Conservation (phyloP, 2,888 invertebrate genomes). For the Cremastinae sp. region DNA sequence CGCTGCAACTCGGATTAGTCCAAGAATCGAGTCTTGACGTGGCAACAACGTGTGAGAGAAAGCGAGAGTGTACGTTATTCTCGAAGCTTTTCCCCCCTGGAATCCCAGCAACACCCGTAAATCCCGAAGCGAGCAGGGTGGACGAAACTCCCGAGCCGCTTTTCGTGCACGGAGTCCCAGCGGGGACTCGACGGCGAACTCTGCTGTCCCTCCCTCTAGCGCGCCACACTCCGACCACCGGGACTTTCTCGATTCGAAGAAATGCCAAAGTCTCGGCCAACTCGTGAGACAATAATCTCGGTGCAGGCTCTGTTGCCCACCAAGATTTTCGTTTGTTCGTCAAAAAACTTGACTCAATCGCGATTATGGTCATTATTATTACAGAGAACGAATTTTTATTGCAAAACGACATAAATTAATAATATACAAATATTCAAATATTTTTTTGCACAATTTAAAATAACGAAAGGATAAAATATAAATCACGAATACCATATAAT, state of each 20-base stretch:
- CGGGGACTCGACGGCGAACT: conserved; percentile 26
- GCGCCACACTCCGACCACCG: neutral
- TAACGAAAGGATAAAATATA: too few relatives aligned
- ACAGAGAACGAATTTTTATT: too few relatives aligned
- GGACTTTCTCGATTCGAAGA: conserved; percentile 39
- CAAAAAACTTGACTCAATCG: neutral
- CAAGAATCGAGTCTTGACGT: too few relatives aligned
- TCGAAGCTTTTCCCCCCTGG: neutral
- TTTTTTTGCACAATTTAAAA: too few relatives aligned
- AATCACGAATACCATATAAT: too few relatives aligned
- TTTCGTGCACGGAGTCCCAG: conserved; percentile 31
- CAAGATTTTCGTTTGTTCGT: conserved; percentile 26
- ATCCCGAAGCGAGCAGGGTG: conserved; percentile 34
- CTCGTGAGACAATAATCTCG: conserved; percentile 46
- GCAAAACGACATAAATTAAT: too few relatives aligned
- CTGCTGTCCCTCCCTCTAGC: conserved; percentile 5
- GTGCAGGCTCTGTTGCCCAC: conserved; percentile 16
- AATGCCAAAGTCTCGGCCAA: conserved; percentile 49
- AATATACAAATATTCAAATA: too few relatives aligned
- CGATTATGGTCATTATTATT: too few relatives aligned
- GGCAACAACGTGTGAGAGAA: conserved; percentile 7
- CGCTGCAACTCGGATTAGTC: too few relatives aligned
- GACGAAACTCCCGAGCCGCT: conserved; percentile 23
- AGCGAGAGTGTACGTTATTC: conserved; percentile 41
- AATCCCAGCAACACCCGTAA: conserved; percentile 24